Evolutionary conservation across 2,797 vertebrate genomes (phyloP).

Genomic region (Coluber constrictor): DNA sequence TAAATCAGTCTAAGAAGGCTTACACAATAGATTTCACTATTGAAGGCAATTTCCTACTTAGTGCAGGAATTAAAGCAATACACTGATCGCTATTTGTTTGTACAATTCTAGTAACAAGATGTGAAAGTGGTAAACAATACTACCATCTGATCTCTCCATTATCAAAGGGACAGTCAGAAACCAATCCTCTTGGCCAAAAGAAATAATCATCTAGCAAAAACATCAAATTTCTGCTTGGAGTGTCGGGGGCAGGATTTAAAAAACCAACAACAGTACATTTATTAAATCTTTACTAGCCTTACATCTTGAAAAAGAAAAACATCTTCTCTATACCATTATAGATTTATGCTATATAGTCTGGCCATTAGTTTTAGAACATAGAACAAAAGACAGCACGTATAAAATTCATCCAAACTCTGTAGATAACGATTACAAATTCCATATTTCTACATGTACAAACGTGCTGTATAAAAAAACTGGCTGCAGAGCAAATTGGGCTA

Average conservation of each 20-base stretch:
- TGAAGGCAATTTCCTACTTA: neutral
- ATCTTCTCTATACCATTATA: neutral
- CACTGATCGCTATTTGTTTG: neutral
- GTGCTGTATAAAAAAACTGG: neutral
- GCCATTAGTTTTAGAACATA: neutral
- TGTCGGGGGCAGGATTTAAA: neutral
- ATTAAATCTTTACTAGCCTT: neutral
- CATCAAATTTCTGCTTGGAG: neutral
- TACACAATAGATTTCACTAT: neutral
- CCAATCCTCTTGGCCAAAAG: neutral
- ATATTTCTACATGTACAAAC: neutral
- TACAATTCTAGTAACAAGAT: neutral
- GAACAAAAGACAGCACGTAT: neutral
- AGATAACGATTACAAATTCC: neutral
- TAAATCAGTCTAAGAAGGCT: neutral
- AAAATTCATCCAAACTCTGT: neutral
- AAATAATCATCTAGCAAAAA: neutral
- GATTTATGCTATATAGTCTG: slow-evolving; percentile 8
- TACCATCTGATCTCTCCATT: neutral
- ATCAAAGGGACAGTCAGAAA: neutral
- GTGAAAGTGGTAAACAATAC: neutral
- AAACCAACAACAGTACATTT: neutral
- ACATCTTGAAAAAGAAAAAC: neutral
- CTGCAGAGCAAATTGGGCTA: neutral
- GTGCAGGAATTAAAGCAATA: neutral